Evolutionary conservation across 2,113 vertebrate genomes (phyloP).

Genomic region (Halichoeres trimaculatus): DNA sequence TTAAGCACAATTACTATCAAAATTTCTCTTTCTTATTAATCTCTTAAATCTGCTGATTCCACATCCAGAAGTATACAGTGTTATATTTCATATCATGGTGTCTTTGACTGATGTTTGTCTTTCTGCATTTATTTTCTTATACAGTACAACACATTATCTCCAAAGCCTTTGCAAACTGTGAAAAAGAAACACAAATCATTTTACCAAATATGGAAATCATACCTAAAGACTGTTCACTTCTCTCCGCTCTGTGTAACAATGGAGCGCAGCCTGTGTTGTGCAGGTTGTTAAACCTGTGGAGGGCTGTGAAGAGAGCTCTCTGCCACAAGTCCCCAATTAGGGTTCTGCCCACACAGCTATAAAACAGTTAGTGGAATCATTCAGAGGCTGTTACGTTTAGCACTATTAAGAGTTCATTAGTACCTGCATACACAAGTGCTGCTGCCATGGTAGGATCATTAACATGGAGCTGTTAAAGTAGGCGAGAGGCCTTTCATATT

Average conservation of each 20-base stretch:
- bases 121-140: background rate
- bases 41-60: background rate
- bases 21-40: background rate
- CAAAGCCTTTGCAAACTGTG: background rate
- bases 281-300: constrained; percentile 71
- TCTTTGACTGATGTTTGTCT: background rate
- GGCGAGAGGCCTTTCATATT: constrained; percentile 45
- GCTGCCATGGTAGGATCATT: constrained; percentile 71
- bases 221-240: background rate
- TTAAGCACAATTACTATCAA: background rate
- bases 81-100: no score
- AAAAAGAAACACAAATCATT: background rate
- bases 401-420: constrained; percentile 87
- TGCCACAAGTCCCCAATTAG: constrained; percentile 84
- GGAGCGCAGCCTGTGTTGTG: constrained; percentile 47
- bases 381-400: constrained; percentile 81
- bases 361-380: constrained; percentile 86
- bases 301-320: constrained; percentile 73
- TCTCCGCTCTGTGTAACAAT: constrained; percentile 37
- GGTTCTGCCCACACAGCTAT: constrained; percentile 81
- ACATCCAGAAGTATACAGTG: no score
- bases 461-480: constrained; percentile 69
- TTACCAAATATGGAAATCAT: background rate
- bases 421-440: constrained; percentile 70
- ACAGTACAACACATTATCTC: background rate